Evolutionary conservation across 2,113 vertebrate genomes (phyloP), one percentile per base, ranked within the genome.

Genomic region (Hippocampus guttulatus): DNA sequence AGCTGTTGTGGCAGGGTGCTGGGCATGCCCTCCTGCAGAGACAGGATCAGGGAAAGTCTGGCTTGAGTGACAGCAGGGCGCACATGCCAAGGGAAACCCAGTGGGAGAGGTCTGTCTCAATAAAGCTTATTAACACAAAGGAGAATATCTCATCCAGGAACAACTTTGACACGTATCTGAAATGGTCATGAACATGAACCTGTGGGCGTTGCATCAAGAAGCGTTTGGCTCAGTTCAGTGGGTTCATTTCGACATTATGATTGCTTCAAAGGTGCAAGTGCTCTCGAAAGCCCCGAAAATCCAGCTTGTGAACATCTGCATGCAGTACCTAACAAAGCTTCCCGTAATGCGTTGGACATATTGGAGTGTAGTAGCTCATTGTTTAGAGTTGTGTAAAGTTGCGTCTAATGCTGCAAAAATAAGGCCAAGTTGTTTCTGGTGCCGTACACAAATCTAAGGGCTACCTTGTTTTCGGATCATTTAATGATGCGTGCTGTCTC

Each of bases 91-190:
- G 75, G 78, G 65, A 75, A 82, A 74, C 82, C 75, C 84, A 77
- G 84, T 76, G 69, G 84, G 86, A 80, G 75, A 78, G 80, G 75
- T 83, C 77, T 49, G 74, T 82, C 79, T 85, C 81, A 87, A 88
- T 85, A 77, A 89, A 81, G 88, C 80, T 87, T 89, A 89, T 88
- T 89, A 86, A 75, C 51, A 70, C 58, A 72, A 65, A 89, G 79
- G 78, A 77, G 71, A 80, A 64, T 75, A 84, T 68, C 70, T 80
- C 76, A 67, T 73, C 65, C 63, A 71, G 67, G 55, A 70, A 71
- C 71, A 74, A 63, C 60, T 77, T 69, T 52, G 67, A 74, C 43
- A 69, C 72, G 75, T 74, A 70, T 75, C 73, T 76, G 58, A 72
- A 65, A 65, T 43, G 63, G 63, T 65, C 63, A 23, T 45, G 41